These are phyloP conservation scores for Mesitornis unicolor DNA, from an alignment of 2,113 vertebrate species.

Conservation along the genomic window DNA sequence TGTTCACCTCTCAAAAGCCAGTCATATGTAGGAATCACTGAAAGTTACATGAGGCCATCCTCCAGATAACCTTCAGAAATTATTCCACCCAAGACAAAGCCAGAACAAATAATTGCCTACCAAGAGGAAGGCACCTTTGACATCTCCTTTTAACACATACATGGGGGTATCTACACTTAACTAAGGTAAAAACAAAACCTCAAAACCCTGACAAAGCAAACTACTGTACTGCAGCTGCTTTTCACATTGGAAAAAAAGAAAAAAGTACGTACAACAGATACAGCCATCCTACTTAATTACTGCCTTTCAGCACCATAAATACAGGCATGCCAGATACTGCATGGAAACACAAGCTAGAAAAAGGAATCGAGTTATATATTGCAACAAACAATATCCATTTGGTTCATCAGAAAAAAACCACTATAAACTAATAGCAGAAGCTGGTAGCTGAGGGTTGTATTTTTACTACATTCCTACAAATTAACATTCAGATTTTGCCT, in stretches of 20 bases:
- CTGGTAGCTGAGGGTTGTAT: background rate
- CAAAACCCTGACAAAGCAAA: background rate
- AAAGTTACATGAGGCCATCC: background rate
- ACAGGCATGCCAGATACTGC: background rate
- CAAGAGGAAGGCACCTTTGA: conserved; percentile 20
- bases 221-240: background rate
- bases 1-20: conserved; percentile 36
- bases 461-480: background rate
- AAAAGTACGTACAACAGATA: background rate
- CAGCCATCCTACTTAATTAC: background rate
- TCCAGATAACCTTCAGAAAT: conserved; percentile 42
- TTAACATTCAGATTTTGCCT: background rate
- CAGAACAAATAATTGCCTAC: background rate
- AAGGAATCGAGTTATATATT: background rate
- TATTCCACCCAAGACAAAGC: background rate
- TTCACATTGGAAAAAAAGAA: background rate
- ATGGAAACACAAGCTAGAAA: background rate
- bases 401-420: background rate
- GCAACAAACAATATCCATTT: background rate
- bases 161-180: background rate
- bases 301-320: background rate
- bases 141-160: background rate
- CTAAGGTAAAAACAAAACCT: background rate
- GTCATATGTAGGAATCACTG: background rate
- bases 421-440: background rate